Evolutionary conservation across 2,113 vertebrate genomes (phyloP), one percentile per base, ranked within the genome.

Genomic region (Cathartes aura): DNA sequence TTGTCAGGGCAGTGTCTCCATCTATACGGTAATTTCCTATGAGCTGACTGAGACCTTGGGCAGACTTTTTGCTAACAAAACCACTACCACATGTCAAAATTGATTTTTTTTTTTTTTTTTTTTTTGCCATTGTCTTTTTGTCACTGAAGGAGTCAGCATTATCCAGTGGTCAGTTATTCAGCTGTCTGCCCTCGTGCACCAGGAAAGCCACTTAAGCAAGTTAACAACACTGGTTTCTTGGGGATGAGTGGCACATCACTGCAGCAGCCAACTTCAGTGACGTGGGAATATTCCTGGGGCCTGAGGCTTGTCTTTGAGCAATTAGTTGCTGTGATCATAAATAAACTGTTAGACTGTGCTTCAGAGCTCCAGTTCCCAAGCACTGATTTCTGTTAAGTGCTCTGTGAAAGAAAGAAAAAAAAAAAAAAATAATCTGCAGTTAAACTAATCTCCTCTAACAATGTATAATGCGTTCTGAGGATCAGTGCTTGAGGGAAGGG

Each of bases 11-110:
- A 90, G 80, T 94, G 93, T 96, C 96, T 92, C 68, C 27, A 6
- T 78, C 89, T 87, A 27, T 47, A 79, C 56, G 73, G 95, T 92
- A 81, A 97, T 97, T 98, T 97, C 97, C 97, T 95, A 83, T 96
- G 89, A 87, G 82, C 92, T 70, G 80, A 60, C 62, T 45, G 95
- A 87, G 93, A 92, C 90, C 92, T 91, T 95, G 95, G 74, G 74
- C 89, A 89, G 89, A 70, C 52, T 43, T 96, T 79, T 87, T 90
- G 87, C 79, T 93, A 63, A 83, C 50, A 83, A 89, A 95, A 48
- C 10, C 8, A 36, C n/a, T 47, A 27, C 27, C 32, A 53, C 48
- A 24, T 70, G 56, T 96, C 84, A 73, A 73, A 90, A 85, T 15
- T 7, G 27, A 47, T 75, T 32, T 36, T 40, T 52, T 48, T 32